Percentiles rank a stretch among this genome's conserved stretches.
Conservation (phyloP, 2,888 invertebrate genomes). For the Alloscopus bannaensis region DNA sequence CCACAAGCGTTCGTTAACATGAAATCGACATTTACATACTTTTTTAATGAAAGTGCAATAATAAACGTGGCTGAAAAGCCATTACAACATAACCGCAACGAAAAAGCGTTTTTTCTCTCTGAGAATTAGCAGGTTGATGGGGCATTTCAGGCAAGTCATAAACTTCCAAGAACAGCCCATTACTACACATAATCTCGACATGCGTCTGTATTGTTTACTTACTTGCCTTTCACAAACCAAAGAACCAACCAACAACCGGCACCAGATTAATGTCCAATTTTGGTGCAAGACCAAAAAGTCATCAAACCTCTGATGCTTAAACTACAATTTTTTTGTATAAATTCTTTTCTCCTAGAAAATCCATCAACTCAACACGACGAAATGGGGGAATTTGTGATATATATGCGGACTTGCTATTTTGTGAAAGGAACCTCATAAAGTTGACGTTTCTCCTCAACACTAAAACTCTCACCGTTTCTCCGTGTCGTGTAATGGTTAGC, state of each 20-base stretch:
- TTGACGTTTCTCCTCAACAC: constrained; percentile 9
- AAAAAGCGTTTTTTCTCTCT: constrained; percentile 15
- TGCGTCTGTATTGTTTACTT: constrained; percentile 22
- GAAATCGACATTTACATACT: not conserved
- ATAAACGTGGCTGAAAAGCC: not conserved
- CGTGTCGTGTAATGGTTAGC: constrained; percentile 2
- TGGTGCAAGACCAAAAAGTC: constrained; percentile 19
- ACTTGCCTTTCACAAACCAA: not conserved
- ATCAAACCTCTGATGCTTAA: constrained; percentile 12
- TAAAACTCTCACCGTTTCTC: not conserved
- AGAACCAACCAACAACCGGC: too few species aligned
- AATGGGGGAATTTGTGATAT: not conserved
- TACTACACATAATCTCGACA: constrained; percentile 27
- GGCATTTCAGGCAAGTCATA: constrained; percentile 56
- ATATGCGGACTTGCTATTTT: not conserved
- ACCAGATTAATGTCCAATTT: constrained; percentile 11
- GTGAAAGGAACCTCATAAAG: constrained; percentile 20
- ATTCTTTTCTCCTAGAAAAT: constrained; percentile 9
- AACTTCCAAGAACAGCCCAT: constrained; percentile 54
- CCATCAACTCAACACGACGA: not conserved
- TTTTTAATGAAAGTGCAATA: not conserved
- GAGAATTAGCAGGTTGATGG: constrained; percentile 47
- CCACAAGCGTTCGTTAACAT: too few species aligned
- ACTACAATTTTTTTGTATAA: constrained; percentile 19
- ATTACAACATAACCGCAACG: constrained; percentile 1